These are phyloP conservation scores for Gymnosoma rotundatum DNA, from an alignment of 2,888 invertebrate species.

Conservation along the genomic window DNA sequence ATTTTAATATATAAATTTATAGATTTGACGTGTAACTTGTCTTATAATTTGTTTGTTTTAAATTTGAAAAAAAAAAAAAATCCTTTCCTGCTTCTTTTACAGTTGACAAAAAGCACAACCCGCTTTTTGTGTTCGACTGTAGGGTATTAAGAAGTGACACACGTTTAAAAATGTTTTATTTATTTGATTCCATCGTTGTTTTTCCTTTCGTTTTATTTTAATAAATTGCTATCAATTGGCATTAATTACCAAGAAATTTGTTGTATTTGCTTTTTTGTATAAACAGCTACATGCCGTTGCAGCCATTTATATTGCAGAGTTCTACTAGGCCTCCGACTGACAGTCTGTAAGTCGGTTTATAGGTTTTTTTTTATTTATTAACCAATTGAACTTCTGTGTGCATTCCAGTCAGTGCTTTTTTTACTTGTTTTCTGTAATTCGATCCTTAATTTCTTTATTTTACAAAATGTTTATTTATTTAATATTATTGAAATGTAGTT, in stretches of 20 bases:
- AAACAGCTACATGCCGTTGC: not conserved
- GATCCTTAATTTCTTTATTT: conserved; percentile 41
- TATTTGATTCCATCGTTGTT: conserved; percentile 26
- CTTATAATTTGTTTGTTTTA: too few species aligned
- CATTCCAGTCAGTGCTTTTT: conserved; percentile 10
- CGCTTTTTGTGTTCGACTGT: too few species aligned
- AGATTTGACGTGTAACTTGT: too few species aligned
- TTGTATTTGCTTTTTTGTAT: conserved; percentile 10
- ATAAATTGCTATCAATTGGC: conserved; percentile 71
- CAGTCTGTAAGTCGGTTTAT: conserved; percentile 6
- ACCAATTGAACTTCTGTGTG: not conserved
- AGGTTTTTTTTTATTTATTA: not conserved
- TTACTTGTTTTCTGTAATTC: conserved; percentile 39
- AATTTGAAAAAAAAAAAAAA: too few species aligned
- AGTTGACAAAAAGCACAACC: too few species aligned
- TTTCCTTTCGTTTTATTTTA: conserved; percentile 24
- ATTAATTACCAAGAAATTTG: conserved; percentile 66
- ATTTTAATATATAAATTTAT: too few species aligned
- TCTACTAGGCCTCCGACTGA: not conserved
- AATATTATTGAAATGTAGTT: conserved; percentile 22
- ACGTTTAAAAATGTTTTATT: conserved; percentile 8
- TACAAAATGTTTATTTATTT: conserved; percentile 12
- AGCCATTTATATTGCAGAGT: conserved; percentile 19
- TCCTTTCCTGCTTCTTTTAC: too few species aligned
- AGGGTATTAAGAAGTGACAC: not conserved